Conservation (phyloP, 2,888 invertebrate species). For the Clepsis dumicolana region DNA sequence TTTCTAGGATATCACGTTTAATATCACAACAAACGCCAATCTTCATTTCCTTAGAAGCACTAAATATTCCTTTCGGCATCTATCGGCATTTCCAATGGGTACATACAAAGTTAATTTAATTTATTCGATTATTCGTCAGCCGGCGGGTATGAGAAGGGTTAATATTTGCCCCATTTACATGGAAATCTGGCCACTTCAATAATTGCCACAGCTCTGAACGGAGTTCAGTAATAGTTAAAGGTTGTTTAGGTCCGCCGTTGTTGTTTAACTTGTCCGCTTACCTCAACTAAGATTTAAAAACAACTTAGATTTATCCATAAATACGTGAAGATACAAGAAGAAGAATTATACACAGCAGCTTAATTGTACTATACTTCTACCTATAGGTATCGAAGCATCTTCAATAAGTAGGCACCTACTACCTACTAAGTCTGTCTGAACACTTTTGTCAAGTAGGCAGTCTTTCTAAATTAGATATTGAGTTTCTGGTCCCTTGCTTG, state of each 20-base stretch:
- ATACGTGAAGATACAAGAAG: background rate
- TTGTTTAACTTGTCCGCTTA: background rate
- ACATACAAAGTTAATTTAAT: constrained; percentile 17
- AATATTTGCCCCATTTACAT: constrained; percentile 14
- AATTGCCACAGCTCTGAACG: background rate
- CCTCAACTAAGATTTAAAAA: background rate
- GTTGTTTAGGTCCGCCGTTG: background rate
- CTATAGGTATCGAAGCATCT: too few species aligned
- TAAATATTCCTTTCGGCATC: background rate
- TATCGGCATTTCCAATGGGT: background rate
- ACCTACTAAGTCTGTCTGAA: too few species aligned
- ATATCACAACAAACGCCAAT: background rate
- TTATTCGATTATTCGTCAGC: constrained; percentile 11
- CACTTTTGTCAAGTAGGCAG: too few species aligned
- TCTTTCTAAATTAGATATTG: too few species aligned
- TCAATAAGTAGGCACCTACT: too few species aligned
- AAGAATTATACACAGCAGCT: too few species aligned
- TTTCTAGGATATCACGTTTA: too few species aligned
- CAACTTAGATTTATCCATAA: background rate
- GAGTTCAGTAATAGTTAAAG: constrained; percentile 3
- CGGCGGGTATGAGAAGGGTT: constrained; percentile 11
- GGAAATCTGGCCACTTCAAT: constrained; percentile 25
- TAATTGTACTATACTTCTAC: too few species aligned
- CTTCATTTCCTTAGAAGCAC: background rate
- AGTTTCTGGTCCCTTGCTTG: too few species aligned